Percentiles rank a stretch among this genome's conserved stretches.
Conservation (phyloP, 2,797 vertebrate genomes). For the Lagocephalus sceleratus region DNA sequence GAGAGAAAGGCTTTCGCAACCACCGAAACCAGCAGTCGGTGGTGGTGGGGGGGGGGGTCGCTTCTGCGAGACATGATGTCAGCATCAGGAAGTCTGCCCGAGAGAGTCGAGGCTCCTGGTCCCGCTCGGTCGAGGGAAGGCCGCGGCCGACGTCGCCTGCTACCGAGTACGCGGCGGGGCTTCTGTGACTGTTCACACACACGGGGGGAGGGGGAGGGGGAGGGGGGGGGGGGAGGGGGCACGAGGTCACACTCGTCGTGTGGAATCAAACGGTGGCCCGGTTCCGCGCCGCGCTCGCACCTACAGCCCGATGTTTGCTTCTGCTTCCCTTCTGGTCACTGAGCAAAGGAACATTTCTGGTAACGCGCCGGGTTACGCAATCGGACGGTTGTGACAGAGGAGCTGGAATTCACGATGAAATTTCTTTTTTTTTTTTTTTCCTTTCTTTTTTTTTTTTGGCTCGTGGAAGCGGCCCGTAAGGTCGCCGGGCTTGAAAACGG, state of each 20-base stretch:
- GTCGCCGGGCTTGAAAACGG: conserved; percentile 4
- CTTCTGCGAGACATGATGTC: neutral
- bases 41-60: too few species aligned
- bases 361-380: conserved; percentile 52
- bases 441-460: too few species aligned
- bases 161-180: too few species aligned
- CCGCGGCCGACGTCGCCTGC: too few species aligned
- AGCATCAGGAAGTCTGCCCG: neutral
- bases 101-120: conserved; percentile 20
- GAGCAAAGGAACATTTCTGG: conserved; percentile 51
- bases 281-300: conserved; percentile 18
- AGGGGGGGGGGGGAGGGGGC: too few species aligned
- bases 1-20: too few species aligned
- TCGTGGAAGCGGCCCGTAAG: conserved; percentile 4
- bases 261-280: conserved; percentile 44
- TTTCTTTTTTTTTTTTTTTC: too few species aligned
- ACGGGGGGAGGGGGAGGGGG: too few species aligned
- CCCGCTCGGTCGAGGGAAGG: conserved; percentile 11
- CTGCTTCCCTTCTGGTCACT: conserved; percentile 59
- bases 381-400: conserved; percentile 33
- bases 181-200: conserved; percentile 59
- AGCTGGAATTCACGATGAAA: conserved; percentile 42
- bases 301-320: conserved; percentile 40
- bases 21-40: neutral
- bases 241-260: conserved; percentile 52